Percentiles rank a stretch among this genome's conserved stretches.
Evolutionary conservation across 2,113 vertebrate species (phyloP).

Genomic region (Tachysurus fulvidraco): DNA sequence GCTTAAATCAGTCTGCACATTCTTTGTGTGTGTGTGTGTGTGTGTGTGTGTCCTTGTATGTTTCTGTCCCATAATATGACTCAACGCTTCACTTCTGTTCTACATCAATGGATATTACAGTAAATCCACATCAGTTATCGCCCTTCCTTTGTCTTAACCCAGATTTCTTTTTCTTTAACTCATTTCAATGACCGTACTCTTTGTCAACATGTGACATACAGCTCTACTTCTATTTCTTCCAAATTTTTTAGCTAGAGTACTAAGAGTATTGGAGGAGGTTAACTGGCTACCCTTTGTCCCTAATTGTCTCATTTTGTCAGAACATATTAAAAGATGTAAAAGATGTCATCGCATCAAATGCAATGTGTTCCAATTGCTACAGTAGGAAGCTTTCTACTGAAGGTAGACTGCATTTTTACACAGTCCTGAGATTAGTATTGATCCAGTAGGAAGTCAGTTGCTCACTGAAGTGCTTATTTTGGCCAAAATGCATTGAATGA

Average conservation of each 20-base stretch:
- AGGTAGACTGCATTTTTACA: background rate
- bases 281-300: background rate
- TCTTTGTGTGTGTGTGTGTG: background rate
- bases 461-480: background rate
- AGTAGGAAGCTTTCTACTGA: background rate
- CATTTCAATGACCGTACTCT: background rate
- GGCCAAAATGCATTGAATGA: background rate
- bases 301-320: constrained; percentile 10
- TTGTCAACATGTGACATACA: no score
- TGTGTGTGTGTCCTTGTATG: background rate
- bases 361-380: background rate
- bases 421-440: background rate
- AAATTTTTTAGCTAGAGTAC: background rate
- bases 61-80: background rate
- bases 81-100: background rate
- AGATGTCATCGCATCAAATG: background rate
- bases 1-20: background rate
- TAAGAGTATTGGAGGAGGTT: background rate
- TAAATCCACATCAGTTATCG: constrained; percentile 1
- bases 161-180: background rate
- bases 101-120: constrained; percentile 25
- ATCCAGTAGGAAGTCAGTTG: background rate
- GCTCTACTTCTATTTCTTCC: background rate
- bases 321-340: background rate
- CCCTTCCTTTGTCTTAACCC: background rate